Percentiles rank a stretch among this genome's conserved stretches.
Conservation (phyloP, 2,113 vertebrate genomes). For the Cheirogaleus medius region DNA sequence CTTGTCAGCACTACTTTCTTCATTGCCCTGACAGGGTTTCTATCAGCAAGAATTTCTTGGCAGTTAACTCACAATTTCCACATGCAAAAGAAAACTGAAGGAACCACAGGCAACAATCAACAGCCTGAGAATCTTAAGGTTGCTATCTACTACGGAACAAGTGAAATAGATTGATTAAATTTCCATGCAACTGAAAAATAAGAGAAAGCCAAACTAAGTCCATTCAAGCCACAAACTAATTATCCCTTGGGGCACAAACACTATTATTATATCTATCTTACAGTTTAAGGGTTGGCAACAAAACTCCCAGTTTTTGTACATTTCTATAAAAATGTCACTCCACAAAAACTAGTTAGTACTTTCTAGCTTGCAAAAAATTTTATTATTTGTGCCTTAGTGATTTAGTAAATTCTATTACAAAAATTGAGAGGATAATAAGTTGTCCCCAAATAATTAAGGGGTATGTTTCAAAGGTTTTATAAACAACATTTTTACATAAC, state of each 20-base stretch:
- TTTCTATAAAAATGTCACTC: constrained; percentile 2
- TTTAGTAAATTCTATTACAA: not conserved
- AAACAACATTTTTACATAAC: not conserved
- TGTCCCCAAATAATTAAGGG: not conserved
- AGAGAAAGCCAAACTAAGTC: not conserved
- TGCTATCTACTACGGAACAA: not conserved
- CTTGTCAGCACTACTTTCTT: not conserved
- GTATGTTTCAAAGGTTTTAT: not conserved
- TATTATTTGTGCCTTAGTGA: not conserved
- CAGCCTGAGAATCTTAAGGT: constrained; percentile 4
- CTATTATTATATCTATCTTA: not conserved
- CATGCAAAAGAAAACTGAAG: constrained; percentile 23
- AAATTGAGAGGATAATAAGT: not conserved
- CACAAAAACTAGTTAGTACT: not conserved
- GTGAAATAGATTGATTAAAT: not conserved
- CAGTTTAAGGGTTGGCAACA: not conserved
- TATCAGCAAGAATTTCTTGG: not conserved
- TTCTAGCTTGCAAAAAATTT: not conserved
- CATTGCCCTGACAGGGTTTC: not conserved
- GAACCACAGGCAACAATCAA: not conserved
- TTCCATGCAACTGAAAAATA: not conserved
- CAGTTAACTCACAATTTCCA: constrained; percentile 16
- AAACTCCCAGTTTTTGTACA: not conserved
- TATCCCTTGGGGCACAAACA: not conserved
- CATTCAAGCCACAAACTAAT: not conserved